A percentile compares a stretch with the other conserved stretches of the same genome.
phyloP scores from a whole-genome alignment of 1,140 invertebrate species.

The Bombus superbus region DNA sequence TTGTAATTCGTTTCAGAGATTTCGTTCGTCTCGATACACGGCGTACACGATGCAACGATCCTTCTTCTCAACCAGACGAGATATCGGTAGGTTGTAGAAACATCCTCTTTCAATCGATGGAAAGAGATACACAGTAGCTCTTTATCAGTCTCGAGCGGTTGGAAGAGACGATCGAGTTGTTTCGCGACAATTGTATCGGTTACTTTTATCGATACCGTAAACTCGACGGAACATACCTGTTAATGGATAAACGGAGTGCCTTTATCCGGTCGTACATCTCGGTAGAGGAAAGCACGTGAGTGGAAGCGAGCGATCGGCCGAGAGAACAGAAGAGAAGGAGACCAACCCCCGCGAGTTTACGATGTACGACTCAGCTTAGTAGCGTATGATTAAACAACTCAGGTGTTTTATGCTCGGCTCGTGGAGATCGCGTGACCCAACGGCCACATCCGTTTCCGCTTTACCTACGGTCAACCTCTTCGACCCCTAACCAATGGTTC shows the following conservation, averaged over 20 bases:
- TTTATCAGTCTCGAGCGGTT: neutral
- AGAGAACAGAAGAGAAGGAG: slow-evolving; percentile 14
- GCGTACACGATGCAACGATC: no score
- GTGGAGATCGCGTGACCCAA: slow-evolving; percentile 76
- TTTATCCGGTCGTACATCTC: slow-evolving; percentile 58
- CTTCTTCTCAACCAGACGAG: neutral
- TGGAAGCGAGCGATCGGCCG: neutral
- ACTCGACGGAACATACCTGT: slow-evolving; percentile 46
- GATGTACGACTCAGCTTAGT: slow-evolving; percentile 56
- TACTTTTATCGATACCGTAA: slow-evolving; percentile 12
- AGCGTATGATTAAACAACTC: slow-evolving; percentile 78
- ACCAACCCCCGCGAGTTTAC: slow-evolving; percentile 58
- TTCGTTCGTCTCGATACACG: neutral
- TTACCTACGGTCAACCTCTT: slow-evolving; percentile 76
- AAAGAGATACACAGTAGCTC: neutral
- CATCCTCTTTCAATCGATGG: neutral
- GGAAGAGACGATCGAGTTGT: neutral
- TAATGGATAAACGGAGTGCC: slow-evolving; percentile 62
- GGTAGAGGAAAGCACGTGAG: neutral
- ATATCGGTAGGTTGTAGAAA: neutral
- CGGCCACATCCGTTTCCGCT: slow-evolving; percentile 77
- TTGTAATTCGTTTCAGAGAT: neutral
- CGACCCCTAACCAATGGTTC: slow-evolving; percentile 71
- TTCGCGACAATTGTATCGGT: neutral
- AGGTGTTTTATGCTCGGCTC: slow-evolving; percentile 76